Evolutionary conservation across 2,113 vertebrate genomes (phyloP).

Genomic region (Sardina pilchardus): DNA sequence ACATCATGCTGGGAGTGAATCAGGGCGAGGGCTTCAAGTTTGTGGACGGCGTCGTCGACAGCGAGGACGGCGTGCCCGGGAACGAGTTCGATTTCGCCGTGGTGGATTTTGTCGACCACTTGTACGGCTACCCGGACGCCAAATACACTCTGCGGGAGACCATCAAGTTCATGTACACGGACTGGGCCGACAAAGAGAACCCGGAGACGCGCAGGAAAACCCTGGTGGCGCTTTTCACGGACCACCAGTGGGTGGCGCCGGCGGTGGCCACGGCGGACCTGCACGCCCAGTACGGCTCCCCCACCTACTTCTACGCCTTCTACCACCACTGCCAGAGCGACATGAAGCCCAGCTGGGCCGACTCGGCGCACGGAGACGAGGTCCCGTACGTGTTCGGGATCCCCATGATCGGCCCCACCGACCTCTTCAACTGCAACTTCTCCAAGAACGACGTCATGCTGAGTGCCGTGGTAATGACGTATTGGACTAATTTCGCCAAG

Average conservation of each 20-base stretch:
- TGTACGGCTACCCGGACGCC: slow-evolving; percentile 92
- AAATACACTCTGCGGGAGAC: slow-evolving; percentile 90
- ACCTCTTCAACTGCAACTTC: slow-evolving; percentile 96
- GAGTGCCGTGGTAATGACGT: slow-evolving; percentile 97
- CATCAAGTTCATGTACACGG: slow-evolving; percentile 98
- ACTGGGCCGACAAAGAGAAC: slow-evolving; percentile 95
- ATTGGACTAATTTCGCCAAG: slow-evolving; percentile 99
- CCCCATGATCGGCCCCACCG: slow-evolving; percentile 93
- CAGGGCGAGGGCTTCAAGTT: slow-evolving; percentile 95
- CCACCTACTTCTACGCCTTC: slow-evolving; percentile 97
- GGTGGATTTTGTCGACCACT: slow-evolving; percentile 92
- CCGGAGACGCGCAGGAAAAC: slow-evolving; percentile 89
- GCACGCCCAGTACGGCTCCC: slow-evolving; percentile 95
- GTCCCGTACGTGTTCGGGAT: slow-evolving; percentile 96
- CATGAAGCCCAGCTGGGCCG: slow-evolving; percentile 92
- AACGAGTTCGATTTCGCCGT: slow-evolving; percentile 94
- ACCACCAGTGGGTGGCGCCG: slow-evolving; percentile 98
- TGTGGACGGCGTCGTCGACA: slow-evolving; percentile 90
- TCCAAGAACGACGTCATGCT: slow-evolving; percentile 98
- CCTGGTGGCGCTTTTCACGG: slow-evolving; percentile 91
- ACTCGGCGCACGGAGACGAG: slow-evolving; percentile 94
- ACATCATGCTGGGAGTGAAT: slow-evolving; percentile 97
- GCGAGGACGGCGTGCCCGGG: slow-evolving; percentile 86
- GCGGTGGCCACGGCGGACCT: slow-evolving; percentile 94
- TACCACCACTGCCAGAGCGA: slow-evolving; percentile 97